These are phyloP conservation scores for Epicampocera succincta DNA, from an alignment of 2,888 invertebrate genomes.

Conservation along the genomic window DNA sequence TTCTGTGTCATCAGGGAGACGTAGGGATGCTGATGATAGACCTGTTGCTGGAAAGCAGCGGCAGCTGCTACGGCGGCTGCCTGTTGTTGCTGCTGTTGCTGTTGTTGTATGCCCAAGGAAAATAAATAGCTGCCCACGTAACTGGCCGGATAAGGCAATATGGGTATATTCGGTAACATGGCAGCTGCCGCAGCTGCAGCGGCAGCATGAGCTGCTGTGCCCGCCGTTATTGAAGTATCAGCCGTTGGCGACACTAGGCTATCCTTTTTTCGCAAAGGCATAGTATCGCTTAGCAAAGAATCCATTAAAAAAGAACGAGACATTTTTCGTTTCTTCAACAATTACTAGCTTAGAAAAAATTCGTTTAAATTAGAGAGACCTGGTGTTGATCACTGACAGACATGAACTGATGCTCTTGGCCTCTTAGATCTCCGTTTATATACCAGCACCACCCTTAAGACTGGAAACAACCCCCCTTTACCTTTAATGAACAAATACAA, in stretches of 20 bases:
- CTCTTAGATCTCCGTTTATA: conserved; percentile 72
- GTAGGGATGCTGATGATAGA: conserved; percentile 75
- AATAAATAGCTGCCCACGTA: conserved; percentile 86
- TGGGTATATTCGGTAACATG: conserved; percentile 79
- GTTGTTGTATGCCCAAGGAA: conserved; percentile 85
- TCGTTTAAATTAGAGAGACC: conserved; percentile 23
- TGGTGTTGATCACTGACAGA: conserved; percentile 74
- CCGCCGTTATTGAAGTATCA: conserved; percentile 72
- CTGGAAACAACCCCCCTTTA: conserved; percentile 61
- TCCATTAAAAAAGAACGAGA: conserved; percentile 92
- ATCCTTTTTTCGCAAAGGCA: conserved; percentile 81
- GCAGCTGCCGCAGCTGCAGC: conserved; percentile 81
- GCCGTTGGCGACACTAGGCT: conserved; percentile 72
- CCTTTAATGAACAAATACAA: neutral
- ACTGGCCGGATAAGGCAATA: conserved; percentile 86
- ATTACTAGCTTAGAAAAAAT: neutral
- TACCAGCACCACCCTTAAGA: conserved; percentile 70
- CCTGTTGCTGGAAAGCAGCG: conserved; percentile 71
- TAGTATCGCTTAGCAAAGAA: conserved; percentile 87
- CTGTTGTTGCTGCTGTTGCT: conserved; percentile 78
- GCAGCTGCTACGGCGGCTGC: conserved; percentile 73
- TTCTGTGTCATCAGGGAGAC: conserved; percentile 74
- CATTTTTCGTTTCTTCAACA: conserved; percentile 82
- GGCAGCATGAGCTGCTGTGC: conserved; percentile 78
- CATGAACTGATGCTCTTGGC: conserved; percentile 73